Evolutionary conservation across 2,888 invertebrate species (phyloP), one percentile per base, ranked within the genome.

Genomic region (Isotomurus palustris): DNA sequence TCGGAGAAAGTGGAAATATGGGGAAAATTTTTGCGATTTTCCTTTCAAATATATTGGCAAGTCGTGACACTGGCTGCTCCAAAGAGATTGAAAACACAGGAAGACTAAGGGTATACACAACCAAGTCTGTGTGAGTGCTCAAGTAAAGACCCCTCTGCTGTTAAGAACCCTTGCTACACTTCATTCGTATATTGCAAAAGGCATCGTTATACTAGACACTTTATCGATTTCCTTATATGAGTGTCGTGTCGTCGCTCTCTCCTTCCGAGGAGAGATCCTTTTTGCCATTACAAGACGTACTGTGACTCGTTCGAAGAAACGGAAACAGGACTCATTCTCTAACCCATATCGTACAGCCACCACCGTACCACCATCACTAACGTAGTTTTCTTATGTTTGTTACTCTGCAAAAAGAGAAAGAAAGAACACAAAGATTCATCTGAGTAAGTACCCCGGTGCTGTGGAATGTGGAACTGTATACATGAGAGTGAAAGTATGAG

Each of bases 81-180:
- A 53, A 50, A 58, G 56, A 64, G 64, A 64, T 64, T 64, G 64
- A 64, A 63, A 64, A 64, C 59, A 61, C 45, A 60, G 60, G 55
- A 25, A n/a, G n/a, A n/a, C n/a, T n/a, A n/a, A n/a, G n/a, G n/a
- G n/a, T n/a, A n/a, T n/a, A n/a, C n/a, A n/a, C n/a, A n/a, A n/a
- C n/a, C n/a, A n/a, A n/a, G n/a, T n/a, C n/a, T n/a, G n/a, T n/a
- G n/a, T n/a, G n/a, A n/a, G n/a, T n/a, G n/a, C n/a, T n/a, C n/a
- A n/a, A n/a, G n/a, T n/a, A n/a, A n/a, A n/a, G n/a, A n/a, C n/a
- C n/a, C n/a, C n/a, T n/a, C n/a, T n/a, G n/a, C n/a, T n/a, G n/a
- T n/a, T n/a, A n/a, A n/a, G n/a, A n/a, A n/a, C n/a, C n/a, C n/a
- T n/a, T n/a, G n/a, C n/a, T n/a, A n/a, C n/a, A n/a, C n/a, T n/a